Percentiles rank a stretch among this genome's conserved stretches.
These are phyloP conservation scores for Boloria selene DNA, from an alignment of 2,888 invertebrate species.

Conservation along the genomic window DNA sequence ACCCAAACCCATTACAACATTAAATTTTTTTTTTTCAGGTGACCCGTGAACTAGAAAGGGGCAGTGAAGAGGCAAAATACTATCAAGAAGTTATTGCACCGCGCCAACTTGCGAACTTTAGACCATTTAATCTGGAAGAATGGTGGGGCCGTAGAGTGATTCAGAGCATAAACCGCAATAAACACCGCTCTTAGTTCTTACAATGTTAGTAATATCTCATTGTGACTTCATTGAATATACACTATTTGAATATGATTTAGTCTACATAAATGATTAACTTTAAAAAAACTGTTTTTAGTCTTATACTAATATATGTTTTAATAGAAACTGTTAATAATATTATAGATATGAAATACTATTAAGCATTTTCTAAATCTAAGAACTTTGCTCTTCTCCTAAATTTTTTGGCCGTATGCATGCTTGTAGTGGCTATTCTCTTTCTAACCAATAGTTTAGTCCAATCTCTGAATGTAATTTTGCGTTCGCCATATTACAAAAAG, in stretches of 20 bases:
- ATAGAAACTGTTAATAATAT: too few relatives aligned
- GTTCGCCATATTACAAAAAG: too few relatives aligned
- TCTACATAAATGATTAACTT: neutral
- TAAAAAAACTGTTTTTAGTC: conserved; percentile 2
- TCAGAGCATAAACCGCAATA: conserved; percentile 84
- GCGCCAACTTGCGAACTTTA: conserved; percentile 85
- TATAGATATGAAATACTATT: too few relatives aligned
- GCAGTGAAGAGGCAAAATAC: conserved; percentile 80
- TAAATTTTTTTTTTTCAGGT: conserved; percentile 64
- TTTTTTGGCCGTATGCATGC: too few relatives aligned
- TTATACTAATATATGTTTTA: neutral
- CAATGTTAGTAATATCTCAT: conserved; percentile 46
- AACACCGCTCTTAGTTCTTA: conserved; percentile 71
- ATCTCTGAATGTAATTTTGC: too few relatives aligned
- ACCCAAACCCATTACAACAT: neutral
- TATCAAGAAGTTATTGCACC: conserved; percentile 85
- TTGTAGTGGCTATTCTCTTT: too few relatives aligned
- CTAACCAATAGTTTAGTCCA: too few relatives aligned
- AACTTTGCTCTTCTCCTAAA: too few relatives aligned
- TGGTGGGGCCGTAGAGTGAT: conserved; percentile 88
- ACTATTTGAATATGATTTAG: conserved; percentile 9
- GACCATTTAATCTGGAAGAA: conserved; percentile 90
- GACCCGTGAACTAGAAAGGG: conserved; percentile 80
- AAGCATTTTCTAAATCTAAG: too few relatives aligned
- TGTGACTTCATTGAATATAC: conserved; percentile 37